Base-by-base conservation (phyloP, 2,797 vertebrate genomes). In the Jordanella pulchra region DNA sequence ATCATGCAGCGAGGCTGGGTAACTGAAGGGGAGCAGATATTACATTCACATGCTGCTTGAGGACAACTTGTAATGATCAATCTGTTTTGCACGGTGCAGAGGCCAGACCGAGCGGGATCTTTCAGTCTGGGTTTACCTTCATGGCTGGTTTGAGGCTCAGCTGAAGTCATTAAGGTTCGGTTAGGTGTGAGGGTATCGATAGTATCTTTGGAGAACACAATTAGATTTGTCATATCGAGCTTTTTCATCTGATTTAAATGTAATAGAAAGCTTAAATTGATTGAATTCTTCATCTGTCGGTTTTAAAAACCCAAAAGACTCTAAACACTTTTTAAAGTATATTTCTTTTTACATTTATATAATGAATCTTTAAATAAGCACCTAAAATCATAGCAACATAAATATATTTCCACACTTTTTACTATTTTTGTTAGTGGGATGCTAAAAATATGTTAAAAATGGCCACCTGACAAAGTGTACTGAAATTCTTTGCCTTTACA, bases 1-100 rank as follows among this genome's bases (percentile, higher is more conserved):
- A 56, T 45, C 27, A 48, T 45, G 0, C 73, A 42, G 69, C 1
- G 75, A 48, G 69, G 50, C 76, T 64, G 3, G 13, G 12, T 11
- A 23, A 68, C 27, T 65, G 42, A 76, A 68, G 85, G 74, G 73
- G 73, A 60, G 70, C 69, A 79, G 69, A 74, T 76, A 14, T 82
- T 61, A 78, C 69, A 65, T 80, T 71, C 65, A 51, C 66, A 30
- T 27, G 25, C 27, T 15, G 11, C 75, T 68, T 1, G 0, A 77
- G 75, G 61, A 82, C 70, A 68, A 56, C 75, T 44, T 7, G 39
- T 44, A 32, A 56, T 64, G 78, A 79, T 82, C 70, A 42, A 61
- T 74, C 30, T 60, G 54, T 50, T 72, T 67, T 4, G 63, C 61
- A 25, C 2, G n/a, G n/a, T 47, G 47, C 48, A 18, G 48, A 13